Percentiles rank a stretch among this genome's conserved stretches.
These are phyloP conservation scores for Diarsia mendica DNA, from an alignment of 2,888 invertebrate genomes.

Conservation along the genomic window DNA sequence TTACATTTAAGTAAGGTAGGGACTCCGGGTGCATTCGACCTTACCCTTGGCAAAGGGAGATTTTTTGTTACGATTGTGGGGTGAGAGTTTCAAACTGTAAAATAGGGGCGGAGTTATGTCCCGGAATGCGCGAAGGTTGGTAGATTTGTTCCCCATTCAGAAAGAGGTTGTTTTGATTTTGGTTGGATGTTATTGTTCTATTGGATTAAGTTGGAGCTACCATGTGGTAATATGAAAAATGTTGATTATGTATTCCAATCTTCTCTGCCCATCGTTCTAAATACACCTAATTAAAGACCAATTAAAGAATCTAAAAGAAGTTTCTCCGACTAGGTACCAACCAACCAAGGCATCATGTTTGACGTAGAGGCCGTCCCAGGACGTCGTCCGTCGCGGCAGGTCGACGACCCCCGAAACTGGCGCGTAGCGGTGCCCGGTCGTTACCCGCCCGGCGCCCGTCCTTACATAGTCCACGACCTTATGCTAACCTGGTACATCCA, in stretches of 20 bases:
- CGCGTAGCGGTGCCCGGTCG: constrained; percentile 89
- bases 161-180: constrained; percentile 16
- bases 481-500: constrained; percentile 84
- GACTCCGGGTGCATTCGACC: constrained; percentile 33
- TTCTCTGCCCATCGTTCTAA: background rate
- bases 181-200: constrained; percentile 12
- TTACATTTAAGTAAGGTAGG: constrained; percentile 38
- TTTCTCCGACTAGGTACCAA: constrained; percentile 69
- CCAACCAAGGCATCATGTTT: constrained; percentile 78
- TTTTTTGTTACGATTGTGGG: constrained; percentile 42
- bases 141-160: constrained; percentile 25
- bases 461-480: constrained; percentile 85
- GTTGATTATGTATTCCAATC: background rate
- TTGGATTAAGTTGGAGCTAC: background rate
- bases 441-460: constrained; percentile 84
- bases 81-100: constrained; percentile 49
- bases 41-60: constrained; percentile 55
- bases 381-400: constrained; percentile 81
- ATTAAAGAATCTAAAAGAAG: constrained; percentile 47
- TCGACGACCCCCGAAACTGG: constrained; percentile 88
- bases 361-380: constrained; percentile 82
- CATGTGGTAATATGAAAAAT: background rate
- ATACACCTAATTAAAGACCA: constrained; percentile 39
- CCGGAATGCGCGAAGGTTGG: constrained; percentile 32
- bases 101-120: constrained; percentile 38